Evolutionary conservation across 2,113 vertebrate species (phyloP).

Genomic region (Oryzias woworae): DNA sequence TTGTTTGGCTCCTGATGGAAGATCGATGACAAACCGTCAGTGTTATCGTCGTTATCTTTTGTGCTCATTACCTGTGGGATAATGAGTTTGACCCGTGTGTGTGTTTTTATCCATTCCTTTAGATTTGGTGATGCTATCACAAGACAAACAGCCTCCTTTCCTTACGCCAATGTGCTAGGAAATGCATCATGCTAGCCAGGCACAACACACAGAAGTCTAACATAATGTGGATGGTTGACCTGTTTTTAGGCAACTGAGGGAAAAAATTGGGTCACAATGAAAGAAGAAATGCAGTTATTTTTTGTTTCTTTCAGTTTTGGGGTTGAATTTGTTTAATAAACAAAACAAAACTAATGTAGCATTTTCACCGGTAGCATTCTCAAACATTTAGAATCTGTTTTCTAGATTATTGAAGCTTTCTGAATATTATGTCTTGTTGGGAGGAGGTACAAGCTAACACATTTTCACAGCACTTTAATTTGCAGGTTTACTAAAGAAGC

Average conservation of each 20-base stretch:
- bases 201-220: conserved; percentile 10
- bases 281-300: too few species aligned
- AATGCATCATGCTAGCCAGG: conserved; percentile 45
- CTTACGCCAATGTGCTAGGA: conserved; percentile 31
- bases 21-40: conserved; percentile 47
- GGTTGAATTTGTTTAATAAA: neutral
- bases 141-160: conserved; percentile 16
- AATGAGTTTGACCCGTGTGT: conserved; percentile 5
- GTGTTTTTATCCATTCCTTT: conserved; percentile 15
- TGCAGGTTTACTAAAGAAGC: conserved; percentile 42
- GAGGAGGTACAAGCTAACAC: conserved; percentile 24
- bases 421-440: neutral
- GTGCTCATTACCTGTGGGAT: conserved; percentile 4
- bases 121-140: conserved; percentile 24
- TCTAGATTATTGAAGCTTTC: too few species aligned
- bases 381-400: too few species aligned
- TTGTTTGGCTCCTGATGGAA: conserved; percentile 26
- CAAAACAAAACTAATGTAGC: neutral
- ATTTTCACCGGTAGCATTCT: too few species aligned
- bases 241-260: conserved; percentile 47
- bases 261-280: conserved; percentile 17
- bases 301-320: too few species aligned
- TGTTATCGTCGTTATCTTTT: conserved; percentile 22
- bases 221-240: conserved; percentile 40
- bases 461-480: conserved; percentile 35